Percentiles rank a stretch among this genome's conserved stretches.
Conservation (phyloP, 1,140 invertebrate species). For the Cydia strobilella region DNA sequence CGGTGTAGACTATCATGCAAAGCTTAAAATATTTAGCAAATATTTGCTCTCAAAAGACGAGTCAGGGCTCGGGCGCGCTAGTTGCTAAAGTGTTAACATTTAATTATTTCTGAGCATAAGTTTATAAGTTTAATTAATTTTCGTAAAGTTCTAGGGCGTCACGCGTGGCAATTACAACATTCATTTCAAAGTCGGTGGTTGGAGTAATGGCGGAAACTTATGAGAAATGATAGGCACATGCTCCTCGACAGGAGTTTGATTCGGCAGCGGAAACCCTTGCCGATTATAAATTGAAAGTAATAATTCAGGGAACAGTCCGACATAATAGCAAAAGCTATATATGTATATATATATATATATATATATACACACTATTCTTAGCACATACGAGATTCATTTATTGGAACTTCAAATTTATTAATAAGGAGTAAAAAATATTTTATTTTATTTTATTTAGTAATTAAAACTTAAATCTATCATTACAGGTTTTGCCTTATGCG, state of each 20-base stretch:
- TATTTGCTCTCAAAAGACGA: conserved; percentile 31
- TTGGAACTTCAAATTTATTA: too few species aligned
- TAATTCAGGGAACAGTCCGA: neutral
- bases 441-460: too few species aligned
- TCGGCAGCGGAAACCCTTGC: neutral
- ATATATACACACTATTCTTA: neutral
- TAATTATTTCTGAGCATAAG: conserved; percentile 38
- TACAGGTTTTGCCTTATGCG: too few species aligned
- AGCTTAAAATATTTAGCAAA: conserved; percentile 28
- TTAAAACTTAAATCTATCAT: too few species aligned
- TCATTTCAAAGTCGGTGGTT: conserved; percentile 20
- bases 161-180: conserved; percentile 31
- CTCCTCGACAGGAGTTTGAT: neutral
- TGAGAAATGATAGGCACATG: conserved; percentile 27
- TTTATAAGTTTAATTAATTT: conserved; percentile 46
- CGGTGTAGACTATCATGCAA: conserved; percentile 6
- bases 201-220: conserved; percentile 34
- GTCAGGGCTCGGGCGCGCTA: conserved; percentile 13
- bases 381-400: too few species aligned
- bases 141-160: conserved; percentile 35
- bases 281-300: conserved; percentile 13
- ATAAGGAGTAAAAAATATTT: too few species aligned
- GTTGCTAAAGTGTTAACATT: conserved; percentile 39
- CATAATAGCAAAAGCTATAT: neutral
- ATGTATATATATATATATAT: neutral